Conservation (phyloP, 2,797 vertebrate genomes). For the Discoglossus pictus region DNA sequence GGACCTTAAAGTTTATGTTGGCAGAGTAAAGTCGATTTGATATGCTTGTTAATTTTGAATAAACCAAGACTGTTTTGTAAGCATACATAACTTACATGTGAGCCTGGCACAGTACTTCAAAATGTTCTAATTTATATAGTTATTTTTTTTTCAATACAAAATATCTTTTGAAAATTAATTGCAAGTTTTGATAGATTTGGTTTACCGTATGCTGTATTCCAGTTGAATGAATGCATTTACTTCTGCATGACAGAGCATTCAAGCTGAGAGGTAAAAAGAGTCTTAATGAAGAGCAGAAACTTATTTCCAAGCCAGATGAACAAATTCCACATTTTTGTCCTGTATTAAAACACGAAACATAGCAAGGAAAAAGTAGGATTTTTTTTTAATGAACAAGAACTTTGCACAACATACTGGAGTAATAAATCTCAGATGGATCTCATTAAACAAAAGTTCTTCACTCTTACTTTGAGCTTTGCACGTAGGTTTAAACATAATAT, state of each 20-base stretch:
- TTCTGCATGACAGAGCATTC: conserved; percentile 23
- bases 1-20: conserved; percentile 18
- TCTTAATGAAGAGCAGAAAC: conserved; percentile 46
- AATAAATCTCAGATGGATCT: conserved; percentile 25
- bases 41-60: conserved; percentile 34
- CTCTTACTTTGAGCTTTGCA: conserved; percentile 29
- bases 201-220: neutral
- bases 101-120: neutral
- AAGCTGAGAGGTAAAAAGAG: conserved; percentile 13
- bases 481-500: conserved; percentile 4
- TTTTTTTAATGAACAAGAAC: conserved; percentile 26
- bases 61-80: conserved; percentile 7
- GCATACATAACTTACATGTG: conserved; percentile 1
- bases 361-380: conserved; percentile 8
- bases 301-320: conserved; percentile 16
- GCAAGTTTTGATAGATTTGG: conserved; percentile 30
- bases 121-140: conserved; percentile 27
- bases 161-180: conserved; percentile 15
- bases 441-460: neutral
- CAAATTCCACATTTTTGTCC: conserved; percentile 11
- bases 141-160: conserved; percentile 21
- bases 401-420: conserved; percentile 19
- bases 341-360: conserved; percentile 21
- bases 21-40: conserved; percentile 31
- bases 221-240: conserved; percentile 33